Conservation (phyloP, 2,113 vertebrate genomes). For the Toxotes chatareus region DNA sequence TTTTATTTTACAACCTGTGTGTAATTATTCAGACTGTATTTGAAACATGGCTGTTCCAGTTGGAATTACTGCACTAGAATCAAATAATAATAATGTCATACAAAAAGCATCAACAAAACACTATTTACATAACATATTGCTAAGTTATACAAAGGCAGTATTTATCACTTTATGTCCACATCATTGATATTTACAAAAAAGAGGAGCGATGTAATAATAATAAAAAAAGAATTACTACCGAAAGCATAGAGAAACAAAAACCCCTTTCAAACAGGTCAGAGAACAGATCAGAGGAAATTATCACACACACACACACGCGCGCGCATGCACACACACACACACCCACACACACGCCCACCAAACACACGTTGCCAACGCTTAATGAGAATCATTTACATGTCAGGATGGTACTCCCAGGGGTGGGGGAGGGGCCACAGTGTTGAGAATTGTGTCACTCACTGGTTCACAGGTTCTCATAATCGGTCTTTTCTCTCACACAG, state of each 20-base stretch:
- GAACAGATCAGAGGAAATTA: conserved; percentile 75
- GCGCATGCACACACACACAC: conserved; percentile 50
- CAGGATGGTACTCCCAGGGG: conserved; percentile 79
- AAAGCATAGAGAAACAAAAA: conserved; percentile 73
- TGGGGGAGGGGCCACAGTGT: conserved; percentile 81
- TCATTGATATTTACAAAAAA: conserved; percentile 77
- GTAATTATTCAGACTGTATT: conserved; percentile 67
- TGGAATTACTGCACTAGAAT: conserved; percentile 78
- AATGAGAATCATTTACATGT: conserved; percentile 85
- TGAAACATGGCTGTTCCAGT: conserved; percentile 68
- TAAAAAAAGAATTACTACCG: conserved; percentile 59
- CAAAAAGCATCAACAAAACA: conserved; percentile 94
- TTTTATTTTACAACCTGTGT: conserved; percentile 70
- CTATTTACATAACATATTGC: conserved; percentile 98
- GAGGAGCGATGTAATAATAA: conserved; percentile 59
- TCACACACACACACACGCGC: conserved; percentile 56
- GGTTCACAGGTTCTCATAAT: conserved; percentile 85
- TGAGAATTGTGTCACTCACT: conserved; percentile 85
- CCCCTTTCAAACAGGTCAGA: conserved; percentile 78
- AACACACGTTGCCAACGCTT: conserved; percentile 74
- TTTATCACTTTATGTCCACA: conserved; percentile 87
- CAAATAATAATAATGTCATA: conserved; percentile 89
- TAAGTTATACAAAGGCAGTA: conserved; percentile 99
- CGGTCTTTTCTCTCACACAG: conserved; percentile 73
- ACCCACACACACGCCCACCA: conserved; percentile 52